Evolutionary conservation across 2,113 vertebrate genomes (phyloP).

Genomic region (Mastomys natalensis): DNA sequence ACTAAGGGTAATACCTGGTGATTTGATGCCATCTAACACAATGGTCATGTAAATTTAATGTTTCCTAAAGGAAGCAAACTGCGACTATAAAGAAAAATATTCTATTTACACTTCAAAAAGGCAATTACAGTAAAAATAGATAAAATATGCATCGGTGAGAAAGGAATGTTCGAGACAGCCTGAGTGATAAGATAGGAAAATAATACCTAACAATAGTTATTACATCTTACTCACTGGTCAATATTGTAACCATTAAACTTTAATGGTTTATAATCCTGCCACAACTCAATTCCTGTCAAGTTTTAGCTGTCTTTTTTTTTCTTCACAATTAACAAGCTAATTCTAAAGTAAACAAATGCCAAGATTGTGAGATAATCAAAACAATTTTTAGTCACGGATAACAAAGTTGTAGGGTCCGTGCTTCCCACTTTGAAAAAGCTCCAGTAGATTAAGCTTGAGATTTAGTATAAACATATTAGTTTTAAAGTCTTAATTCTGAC

Average conservation of each 20-base stretch:
- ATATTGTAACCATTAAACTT: background rate
- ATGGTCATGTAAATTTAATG: background rate
- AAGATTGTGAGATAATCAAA: background rate
- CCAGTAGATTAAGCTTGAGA: background rate
- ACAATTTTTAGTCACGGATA: background rate
- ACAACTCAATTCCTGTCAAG: background rate
- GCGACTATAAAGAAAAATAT: background rate
- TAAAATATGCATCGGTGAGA: background rate
- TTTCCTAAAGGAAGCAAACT: background rate
- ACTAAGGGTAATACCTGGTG: background rate
- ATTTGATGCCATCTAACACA: background rate
- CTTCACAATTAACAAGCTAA: background rate
- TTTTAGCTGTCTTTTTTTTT: background rate
- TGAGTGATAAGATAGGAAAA: background rate
- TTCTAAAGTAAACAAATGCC: slow-evolving; percentile 18
- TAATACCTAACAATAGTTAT: background rate
- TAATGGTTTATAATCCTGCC: slow-evolving; percentile 27
- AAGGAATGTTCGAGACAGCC: background rate
- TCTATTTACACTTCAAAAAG: background rate
- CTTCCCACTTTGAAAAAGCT: background rate
- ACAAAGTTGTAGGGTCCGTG: background rate
- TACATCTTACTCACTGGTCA: background rate
- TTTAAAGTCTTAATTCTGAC: background rate
- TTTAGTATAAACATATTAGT: background rate
- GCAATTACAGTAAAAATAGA: background rate